phyloP scores from a whole-genome alignment of 2,888 invertebrate species.

The Pseudolycoriella hygida region DNA sequence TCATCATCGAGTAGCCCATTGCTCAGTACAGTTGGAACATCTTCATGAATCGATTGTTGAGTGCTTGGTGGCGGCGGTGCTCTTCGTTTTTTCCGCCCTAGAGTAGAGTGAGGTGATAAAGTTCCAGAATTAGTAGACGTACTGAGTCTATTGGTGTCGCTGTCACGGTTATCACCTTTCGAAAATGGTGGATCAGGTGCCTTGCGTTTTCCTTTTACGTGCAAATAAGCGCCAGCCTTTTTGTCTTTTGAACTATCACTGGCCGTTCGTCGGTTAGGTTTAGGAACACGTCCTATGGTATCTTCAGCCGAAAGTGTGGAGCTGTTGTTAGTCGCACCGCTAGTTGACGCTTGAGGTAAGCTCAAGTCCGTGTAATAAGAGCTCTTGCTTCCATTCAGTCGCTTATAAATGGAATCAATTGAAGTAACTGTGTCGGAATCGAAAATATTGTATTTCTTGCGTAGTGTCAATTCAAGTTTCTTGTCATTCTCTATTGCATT shows the following conservation, averaged over 20 bases:
- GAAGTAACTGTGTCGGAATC: conserved; percentile 5
- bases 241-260: conserved; percentile 42
- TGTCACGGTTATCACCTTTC: conserved; percentile 13
- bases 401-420: not conserved
- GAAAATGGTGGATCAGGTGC: conserved; percentile 59
- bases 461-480: conserved; percentile 34
- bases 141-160: not conserved
- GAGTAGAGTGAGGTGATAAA: not conserved
- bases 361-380: not conserved
- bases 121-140: not conserved
- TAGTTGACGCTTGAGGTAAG: conserved; percentile 18
- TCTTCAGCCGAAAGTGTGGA: conserved; percentile 5
- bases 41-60: not conserved
- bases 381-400: not conserved
- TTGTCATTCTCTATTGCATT: conserved; percentile 37
- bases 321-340: not conserved
- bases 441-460: conserved; percentile 44
- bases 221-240: conserved; percentile 31
- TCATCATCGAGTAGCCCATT: conserved; percentile 10
- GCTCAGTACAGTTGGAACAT: not conserved
- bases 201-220: conserved; percentile 58
- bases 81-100: conserved; percentile 29
- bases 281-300: conserved; percentile 2
- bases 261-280: conserved; percentile 36
- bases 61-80: conserved; percentile 36